Evolutionary conservation across 2,113 vertebrate genomes (phyloP).

Genomic region (Campylomormyrus tamandua): DNA sequence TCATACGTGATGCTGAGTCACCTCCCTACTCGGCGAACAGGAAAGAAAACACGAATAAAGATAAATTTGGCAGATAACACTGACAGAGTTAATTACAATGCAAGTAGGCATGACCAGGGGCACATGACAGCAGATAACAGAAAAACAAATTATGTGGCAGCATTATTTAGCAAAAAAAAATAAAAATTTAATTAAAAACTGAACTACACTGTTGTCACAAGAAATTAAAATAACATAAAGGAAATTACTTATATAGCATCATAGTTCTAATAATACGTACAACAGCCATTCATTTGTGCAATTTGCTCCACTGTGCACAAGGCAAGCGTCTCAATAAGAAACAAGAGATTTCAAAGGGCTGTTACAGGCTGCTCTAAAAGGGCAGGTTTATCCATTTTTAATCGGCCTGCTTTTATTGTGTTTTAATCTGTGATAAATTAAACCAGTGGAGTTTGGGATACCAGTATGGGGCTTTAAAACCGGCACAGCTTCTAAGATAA

Average conservation of each 20-base stretch:
- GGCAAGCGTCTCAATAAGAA: not conserved
- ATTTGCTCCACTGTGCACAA: not conserved
- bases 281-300: not conserved
- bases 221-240: constrained; percentile 5
- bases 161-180: not conserved
- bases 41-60: not conserved
- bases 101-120: constrained; percentile 2
- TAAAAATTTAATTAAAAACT: not conserved
- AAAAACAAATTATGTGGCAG: not conserved
- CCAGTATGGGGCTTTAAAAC: not conserved
- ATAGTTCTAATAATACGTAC: not conserved
- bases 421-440: not conserved
- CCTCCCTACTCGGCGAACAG: not conserved
- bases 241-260: not conserved
- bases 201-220: not conserved
- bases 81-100: constrained; percentile 9
- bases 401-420: not conserved
- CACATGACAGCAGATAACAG: not conserved
- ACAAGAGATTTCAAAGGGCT: not conserved
- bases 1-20: not conserved
- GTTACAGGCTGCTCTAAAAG: not conserved
- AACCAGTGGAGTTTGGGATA: not conserved
- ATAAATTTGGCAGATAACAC: constrained; percentile 5
- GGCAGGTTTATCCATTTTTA: constrained; percentile 7
- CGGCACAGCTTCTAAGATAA: not conserved